A percentile compares a stretch with the other conserved stretches of the same genome.
Conservation (phyloP, 2,113 vertebrate species). For the Azemiops feae region DNA sequence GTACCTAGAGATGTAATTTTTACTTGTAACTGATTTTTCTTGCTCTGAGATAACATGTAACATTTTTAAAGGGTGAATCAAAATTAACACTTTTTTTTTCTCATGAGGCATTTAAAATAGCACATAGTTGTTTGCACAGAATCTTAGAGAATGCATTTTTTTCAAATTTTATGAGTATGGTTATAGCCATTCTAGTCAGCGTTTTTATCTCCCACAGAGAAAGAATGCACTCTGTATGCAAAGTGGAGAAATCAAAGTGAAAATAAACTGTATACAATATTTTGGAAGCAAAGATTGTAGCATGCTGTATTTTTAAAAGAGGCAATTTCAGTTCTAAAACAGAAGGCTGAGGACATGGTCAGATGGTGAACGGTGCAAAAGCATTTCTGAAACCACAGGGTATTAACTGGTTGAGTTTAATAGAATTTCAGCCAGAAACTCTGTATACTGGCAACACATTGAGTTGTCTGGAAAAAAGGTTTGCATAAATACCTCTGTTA, state of each 20-base stretch:
- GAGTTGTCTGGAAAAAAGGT: neutral
- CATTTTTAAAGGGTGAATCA: rapidly evolving
- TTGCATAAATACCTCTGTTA: neutral
- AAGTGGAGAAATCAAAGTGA: neutral
- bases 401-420: neutral
- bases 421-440: neutral
- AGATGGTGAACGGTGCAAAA: neutral
- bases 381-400: neutral
- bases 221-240: neutral
- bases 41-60: neutral
- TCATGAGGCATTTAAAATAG: neutral
- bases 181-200: neutral
- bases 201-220: rapidly evolving
- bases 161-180: neutral
- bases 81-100: neutral
- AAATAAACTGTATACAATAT: rapidly evolving
- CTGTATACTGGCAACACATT: neutral
- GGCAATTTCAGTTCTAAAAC: neutral
- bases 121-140: neutral
- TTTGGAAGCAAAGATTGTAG: neutral
- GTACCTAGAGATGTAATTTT: neutral
- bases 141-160: slow-evolving; percentile 5
- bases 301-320: neutral
- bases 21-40: neutral
- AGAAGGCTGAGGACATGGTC: neutral